Conservation (phyloP, 64 coral and sea anemone genomes). For the Dendronephthya gigantea region DNA sequence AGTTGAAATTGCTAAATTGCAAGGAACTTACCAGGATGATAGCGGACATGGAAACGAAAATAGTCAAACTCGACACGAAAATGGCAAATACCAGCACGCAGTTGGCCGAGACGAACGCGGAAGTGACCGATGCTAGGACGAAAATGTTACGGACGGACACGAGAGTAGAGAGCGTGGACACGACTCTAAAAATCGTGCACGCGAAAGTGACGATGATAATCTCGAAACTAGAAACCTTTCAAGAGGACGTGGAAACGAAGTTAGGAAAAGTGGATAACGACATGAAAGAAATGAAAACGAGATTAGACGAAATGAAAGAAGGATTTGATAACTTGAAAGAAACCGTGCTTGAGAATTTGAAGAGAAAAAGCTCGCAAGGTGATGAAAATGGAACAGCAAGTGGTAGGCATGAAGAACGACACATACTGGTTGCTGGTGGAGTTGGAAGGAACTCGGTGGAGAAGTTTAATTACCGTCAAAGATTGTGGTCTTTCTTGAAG, state of each 20-base stretch:
- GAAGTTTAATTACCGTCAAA: not conserved
- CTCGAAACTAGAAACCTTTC: too few relatives aligned
- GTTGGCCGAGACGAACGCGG: not conserved
- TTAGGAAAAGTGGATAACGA: not conserved
- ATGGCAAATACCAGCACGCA: not conserved
- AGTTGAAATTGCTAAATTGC: not conserved
- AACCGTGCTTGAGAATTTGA: not conserved
- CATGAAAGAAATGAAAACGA: not conserved
- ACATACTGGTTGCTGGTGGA: not conserved
- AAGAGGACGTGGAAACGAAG: not conserved
- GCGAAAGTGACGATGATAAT: not conserved
- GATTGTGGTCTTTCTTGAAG: not conserved
- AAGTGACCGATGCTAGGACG: not conserved
- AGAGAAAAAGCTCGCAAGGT: not conserved
- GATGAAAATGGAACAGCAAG: not conserved
- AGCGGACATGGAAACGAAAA: not conserved
- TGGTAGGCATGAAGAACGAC: not conserved
- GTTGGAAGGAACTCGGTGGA: not conserved
- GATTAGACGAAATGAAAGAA: not conserved
- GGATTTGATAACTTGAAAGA: not conserved
- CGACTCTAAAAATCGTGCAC: not conserved
- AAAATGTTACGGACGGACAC: not conserved
- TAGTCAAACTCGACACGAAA: not conserved
- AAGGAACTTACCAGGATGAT: not conserved
- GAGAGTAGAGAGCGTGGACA: not conserved